Evolutionary conservation across 1,140 invertebrate species (phyloP), one percentile per base, ranked within the genome.

Genomic region (Drosophila melanica): DNA sequence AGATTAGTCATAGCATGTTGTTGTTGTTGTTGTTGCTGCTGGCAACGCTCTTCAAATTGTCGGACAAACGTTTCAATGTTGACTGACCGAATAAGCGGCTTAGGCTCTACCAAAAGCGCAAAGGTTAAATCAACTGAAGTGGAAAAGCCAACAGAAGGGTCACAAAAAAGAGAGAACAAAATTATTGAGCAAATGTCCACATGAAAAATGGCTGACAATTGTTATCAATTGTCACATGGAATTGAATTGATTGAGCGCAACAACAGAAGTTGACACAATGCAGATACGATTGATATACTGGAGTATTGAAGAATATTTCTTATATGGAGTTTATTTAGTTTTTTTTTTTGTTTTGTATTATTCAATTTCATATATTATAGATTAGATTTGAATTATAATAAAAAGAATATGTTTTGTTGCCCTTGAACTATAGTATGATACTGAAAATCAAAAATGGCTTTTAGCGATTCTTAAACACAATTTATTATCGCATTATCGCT

Each of bases 1-100:
- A 72, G 70, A 86, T 86, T 87, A 87, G 75, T 89, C 82, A 89
- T 60, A n/a, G n/a, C 18, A 62, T 59, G 58, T 48, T 41, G 14
- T 64, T 70, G 33, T 68, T 63, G 20, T 50, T 64, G 41, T 33
- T 37, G 64, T 47, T 63, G 9, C 33, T 18, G 41, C 16, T 63
- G 47, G 42, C 41, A 35, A 37, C 50, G 50, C 44, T 60, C 71
- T 75, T 77, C 39, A 59, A 74, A 63, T 59, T 59, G 45, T 67
- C 51, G 23, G 62, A 42, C 60, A 55, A 74, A 30, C 16, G 33
- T 67, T 50, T 74, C 16, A 50, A 69, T 55, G 64, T 64, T 69
- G 71, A 50, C 51, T 41, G 51, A 33, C 42, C 14, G 41, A 44
- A 65, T 64, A 74, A 74, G 71, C 75, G 42, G 71, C 71, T 77